phyloP scores from a whole-genome alignment of 2,888 invertebrate species.

The Bombylius major region DNA sequence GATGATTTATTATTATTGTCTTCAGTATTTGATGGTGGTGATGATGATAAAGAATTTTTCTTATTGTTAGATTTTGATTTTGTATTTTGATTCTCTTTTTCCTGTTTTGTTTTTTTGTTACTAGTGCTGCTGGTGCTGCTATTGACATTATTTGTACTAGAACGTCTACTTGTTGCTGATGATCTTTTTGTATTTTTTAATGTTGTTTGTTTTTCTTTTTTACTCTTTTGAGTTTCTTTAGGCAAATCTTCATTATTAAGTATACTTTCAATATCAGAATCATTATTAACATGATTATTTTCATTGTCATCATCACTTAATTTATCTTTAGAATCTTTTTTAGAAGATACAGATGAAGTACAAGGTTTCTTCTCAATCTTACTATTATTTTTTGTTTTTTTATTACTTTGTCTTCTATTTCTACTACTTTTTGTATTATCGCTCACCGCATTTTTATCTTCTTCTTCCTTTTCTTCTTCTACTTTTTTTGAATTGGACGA shows the following conservation, averaged over 20 bases:
- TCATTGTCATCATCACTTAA: slow-evolving; percentile 14
- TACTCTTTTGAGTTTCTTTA: background rate
- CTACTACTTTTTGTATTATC: no score
- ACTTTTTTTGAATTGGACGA: slow-evolving; percentile 12
- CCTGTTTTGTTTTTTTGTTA: slow-evolving; percentile 39
- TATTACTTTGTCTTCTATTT: no score
- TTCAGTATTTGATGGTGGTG: background rate
- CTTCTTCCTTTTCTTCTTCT: slow-evolving; percentile 8
- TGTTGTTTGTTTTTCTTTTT: slow-evolving; percentile 3
- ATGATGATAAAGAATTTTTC: no score
- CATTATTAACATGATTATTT: slow-evolving; percentile 7
- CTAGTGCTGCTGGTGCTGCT: background rate
- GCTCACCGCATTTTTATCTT: slow-evolving; percentile 4
- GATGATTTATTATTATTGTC: no score
- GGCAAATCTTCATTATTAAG: background rate
- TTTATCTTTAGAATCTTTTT: slow-evolving; percentile 2
- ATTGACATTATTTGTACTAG: background rate
- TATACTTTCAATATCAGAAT: background rate
- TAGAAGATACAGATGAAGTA: no score
- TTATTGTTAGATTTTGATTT: slow-evolving; percentile 6
- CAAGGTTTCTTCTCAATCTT: no score
- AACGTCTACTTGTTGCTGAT: background rate
- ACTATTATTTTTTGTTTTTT: no score
- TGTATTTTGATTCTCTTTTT: slow-evolving; percentile 40
- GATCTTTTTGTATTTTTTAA: slow-evolving; percentile 6